These are phyloP conservation scores for Cecropterus lyciades DNA, from an alignment of 1,140 invertebrate genomes.

Conservation along the genomic window DNA sequence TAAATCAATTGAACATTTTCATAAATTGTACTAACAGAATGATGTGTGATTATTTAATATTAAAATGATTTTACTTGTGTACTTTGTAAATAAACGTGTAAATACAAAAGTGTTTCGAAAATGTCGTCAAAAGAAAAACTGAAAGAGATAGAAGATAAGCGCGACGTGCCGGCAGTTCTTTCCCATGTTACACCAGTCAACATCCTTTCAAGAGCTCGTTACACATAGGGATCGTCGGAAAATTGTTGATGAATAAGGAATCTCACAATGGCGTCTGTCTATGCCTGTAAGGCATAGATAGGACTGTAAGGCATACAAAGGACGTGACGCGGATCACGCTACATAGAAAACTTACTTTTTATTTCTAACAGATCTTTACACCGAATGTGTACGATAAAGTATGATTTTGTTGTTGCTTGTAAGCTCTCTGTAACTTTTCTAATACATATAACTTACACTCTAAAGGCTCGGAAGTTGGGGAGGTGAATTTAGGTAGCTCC, in stretches of 20 bases:
- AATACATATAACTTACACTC: too few species aligned
- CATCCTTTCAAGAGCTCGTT: conserved; percentile 36
- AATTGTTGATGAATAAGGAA: conserved; percentile 34
- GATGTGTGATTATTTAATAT: too few species aligned
- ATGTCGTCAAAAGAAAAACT: conserved; percentile 3
- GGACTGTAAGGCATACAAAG: too few species aligned
- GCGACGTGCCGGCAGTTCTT: conserved; percentile 22
- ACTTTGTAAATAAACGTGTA: not conserved
- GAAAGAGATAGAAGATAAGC: conserved; percentile 25
- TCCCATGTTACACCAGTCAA: conserved; percentile 32
- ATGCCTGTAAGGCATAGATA: conserved; percentile 31
- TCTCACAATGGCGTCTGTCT: conserved; percentile 31
- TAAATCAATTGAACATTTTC: too few species aligned
- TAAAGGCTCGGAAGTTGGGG: conserved; percentile 1
- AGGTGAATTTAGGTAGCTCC: too few species aligned
- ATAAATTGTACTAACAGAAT: too few species aligned
- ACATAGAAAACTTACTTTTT: conserved; percentile 28
- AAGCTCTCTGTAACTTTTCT: too few species aligned
- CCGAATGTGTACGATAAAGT: conserved; percentile 4
- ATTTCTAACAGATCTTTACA: conserved; percentile 16
- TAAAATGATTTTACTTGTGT: too few species aligned
- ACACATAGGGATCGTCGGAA: conserved; percentile 34
- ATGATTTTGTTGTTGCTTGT: too few species aligned
- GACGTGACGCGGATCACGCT: conserved; percentile 26
- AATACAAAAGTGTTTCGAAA: not conserved